A percentile compares a stretch with the other conserved stretches of the same genome.
Conservation (phyloP, 2,888 invertebrate genomes). For the Thera britannica region DNA sequence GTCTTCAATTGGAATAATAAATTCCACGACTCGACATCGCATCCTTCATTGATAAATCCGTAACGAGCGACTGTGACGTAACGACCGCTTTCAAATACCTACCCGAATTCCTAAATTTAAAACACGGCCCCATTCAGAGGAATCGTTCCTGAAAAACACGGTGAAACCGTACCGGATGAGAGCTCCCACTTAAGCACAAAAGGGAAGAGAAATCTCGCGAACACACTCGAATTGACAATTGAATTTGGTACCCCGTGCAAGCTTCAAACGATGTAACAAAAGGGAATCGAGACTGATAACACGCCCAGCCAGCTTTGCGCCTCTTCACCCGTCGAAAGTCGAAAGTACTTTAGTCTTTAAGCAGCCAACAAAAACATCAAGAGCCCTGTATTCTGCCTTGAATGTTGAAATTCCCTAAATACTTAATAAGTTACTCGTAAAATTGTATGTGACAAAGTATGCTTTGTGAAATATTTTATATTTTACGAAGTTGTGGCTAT, state of each 20-base stretch:
- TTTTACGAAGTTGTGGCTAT: constrained; percentile 22
- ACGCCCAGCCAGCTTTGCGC: constrained; percentile 10
- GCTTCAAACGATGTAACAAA: constrained; percentile 42
- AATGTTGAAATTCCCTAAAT: constrained; percentile 51
- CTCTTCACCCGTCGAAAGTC: constrained; percentile 9
- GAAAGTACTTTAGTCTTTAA: constrained; percentile 13
- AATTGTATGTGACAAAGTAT: constrained; percentile 51
- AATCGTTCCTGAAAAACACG: constrained; percentile 26
- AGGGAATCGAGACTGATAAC: constrained; percentile 43
- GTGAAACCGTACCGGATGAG: constrained; percentile 36
- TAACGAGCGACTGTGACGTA: constrained; percentile 9
- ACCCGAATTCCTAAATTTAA: constrained; percentile 11
- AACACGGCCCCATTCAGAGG: constrained; percentile 9
- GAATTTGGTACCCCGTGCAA: constrained; percentile 47
- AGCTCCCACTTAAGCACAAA: constrained; percentile 39
- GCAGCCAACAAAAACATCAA: constrained; percentile 27
- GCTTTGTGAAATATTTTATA: constrained; percentile 50
- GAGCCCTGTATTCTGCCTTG: constrained; percentile 18
- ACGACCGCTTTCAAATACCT: constrained; percentile 7
- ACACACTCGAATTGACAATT: constrained; percentile 48
- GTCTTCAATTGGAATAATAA: background rate
- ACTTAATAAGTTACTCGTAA: constrained; percentile 50
- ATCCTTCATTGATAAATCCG: constrained; percentile 5
- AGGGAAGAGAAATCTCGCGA: constrained; percentile 44
- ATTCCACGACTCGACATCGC: background rate